phyloP scores from a whole-genome alignment of 2,888 invertebrate genomes.

The Pyrgus malvae region DNA sequence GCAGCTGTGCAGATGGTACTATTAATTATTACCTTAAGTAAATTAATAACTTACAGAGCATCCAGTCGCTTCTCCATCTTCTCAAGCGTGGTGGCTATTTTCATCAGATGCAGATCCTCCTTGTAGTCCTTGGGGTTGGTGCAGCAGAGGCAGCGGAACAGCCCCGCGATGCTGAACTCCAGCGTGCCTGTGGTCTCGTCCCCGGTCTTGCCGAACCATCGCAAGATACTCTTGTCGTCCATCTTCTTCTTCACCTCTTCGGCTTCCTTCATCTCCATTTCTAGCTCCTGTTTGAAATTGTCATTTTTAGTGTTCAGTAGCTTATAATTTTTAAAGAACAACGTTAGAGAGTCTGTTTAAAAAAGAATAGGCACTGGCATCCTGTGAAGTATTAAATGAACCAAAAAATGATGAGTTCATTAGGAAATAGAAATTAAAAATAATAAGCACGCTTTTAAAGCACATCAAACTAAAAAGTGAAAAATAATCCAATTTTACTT shows the following conservation, averaged over 20 bases:
- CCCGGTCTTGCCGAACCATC: constrained; percentile 86
- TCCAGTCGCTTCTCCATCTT: constrained; percentile 89
- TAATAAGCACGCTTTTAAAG: no score
- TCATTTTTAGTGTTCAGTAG: no score
- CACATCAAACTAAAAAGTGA: no score
- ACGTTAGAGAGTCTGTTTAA: no score
- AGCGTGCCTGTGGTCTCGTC: constrained; percentile 91
- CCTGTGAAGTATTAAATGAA: no score
- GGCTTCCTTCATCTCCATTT: constrained; percentile 89
- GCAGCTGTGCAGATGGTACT: no score
- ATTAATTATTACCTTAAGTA: no score
- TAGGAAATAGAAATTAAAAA: no score
- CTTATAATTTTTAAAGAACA: no score
- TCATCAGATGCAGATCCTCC: constrained; percentile 90
- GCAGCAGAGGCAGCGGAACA: constrained; percentile 93
- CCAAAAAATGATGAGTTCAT: no score
- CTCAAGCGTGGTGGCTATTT: constrained; percentile 90
- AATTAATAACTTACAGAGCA: constrained; percentile 56
- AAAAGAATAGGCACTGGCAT: no score
- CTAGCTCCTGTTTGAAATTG: constrained; percentile 86
- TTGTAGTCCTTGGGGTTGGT: constrained; percentile 93
- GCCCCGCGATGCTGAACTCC: constrained; percentile 91
- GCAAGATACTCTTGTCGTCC: constrained; percentile 89
- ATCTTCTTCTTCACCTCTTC: constrained; percentile 91
- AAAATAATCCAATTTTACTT: no score